Conservation (phyloP, 2,797 vertebrate species). For the Sebastes itinus region DNA sequence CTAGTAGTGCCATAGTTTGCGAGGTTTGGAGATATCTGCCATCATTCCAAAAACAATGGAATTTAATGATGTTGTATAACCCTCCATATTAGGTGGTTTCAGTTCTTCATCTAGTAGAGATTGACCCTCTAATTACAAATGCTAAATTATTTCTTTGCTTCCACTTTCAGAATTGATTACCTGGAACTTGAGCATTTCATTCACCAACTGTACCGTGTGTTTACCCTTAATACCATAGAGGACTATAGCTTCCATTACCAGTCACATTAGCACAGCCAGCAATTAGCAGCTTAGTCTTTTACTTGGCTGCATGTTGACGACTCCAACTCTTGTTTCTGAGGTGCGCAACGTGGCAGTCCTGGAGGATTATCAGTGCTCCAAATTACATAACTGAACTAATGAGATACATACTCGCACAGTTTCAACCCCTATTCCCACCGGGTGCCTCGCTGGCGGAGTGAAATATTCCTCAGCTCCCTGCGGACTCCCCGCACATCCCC, state of each 20-base stretch:
- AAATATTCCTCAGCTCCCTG: constrained; percentile 80
- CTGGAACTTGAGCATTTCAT: constrained; percentile 18
- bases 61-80: background rate
- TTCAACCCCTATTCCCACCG: constrained; percentile 81
- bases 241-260: constrained; percentile 60
- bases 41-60: background rate
- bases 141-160: constrained; percentile 1
- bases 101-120: background rate
- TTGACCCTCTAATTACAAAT: background rate
- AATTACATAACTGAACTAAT: constrained; percentile 88
- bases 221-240: constrained; percentile 50
- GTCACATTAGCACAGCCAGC: constrained; percentile 70
- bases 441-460: constrained; percentile 77
- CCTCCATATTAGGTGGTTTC: background rate
- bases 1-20: background rate
- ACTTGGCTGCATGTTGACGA: constrained; percentile 78
- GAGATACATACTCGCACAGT: constrained; percentile 83
- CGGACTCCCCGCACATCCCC: constrained; percentile 73
- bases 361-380: constrained; percentile 84
- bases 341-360: constrained; percentile 80
- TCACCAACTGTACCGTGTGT: constrained; percentile 11
- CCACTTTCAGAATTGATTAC: constrained; percentile 7
- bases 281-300: constrained; percentile 79
- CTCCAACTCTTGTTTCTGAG: constrained; percentile 80
- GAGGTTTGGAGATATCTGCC: background rate